A percentile compares a stretch with the other conserved stretches of the same genome.
Conservation (phyloP, 2,113 vertebrate genomes). For the Phyllostomus discolor region DNA sequence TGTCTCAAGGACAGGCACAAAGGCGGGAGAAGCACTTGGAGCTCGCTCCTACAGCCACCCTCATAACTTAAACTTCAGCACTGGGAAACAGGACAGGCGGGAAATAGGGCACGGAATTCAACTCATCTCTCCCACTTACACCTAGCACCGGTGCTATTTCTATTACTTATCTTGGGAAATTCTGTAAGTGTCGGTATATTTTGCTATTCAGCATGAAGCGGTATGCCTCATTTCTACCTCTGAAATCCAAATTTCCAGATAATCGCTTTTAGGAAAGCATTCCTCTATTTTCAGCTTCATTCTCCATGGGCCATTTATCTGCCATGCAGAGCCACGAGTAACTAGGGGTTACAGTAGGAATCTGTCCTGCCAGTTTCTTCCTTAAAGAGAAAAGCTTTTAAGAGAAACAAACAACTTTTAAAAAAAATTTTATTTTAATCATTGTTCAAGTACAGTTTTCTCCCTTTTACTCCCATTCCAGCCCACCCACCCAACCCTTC, state of each 20-base stretch:
- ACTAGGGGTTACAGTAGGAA: constrained; percentile 25
- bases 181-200: constrained; percentile 24
- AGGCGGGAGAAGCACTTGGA: background rate
- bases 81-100: constrained; percentile 54
- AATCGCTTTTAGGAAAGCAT: constrained; percentile 42
- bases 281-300: constrained; percentile 38
- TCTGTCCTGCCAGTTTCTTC: constrained; percentile 6
- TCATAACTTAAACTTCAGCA: constrained; percentile 30
- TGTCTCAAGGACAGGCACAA: constrained; percentile 42
- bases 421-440: too few species aligned
- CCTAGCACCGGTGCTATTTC: constrained; percentile 45
- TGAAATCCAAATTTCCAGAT: constrained; percentile 51
- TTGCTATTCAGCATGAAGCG: constrained; percentile 53
- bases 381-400: constrained; percentile 36
- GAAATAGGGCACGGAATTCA: constrained; percentile 45
- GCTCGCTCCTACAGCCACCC: background rate
- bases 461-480: too few species aligned
- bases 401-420: constrained; percentile 42
- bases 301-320: constrained; percentile 43
- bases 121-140: constrained; percentile 50
- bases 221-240: constrained; percentile 45
- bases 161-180: constrained; percentile 33
- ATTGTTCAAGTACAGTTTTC: too few species aligned
- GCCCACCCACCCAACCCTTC: too few species aligned
- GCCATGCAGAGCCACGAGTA: background rate